Base-by-base conservation (phyloP, 2,797 vertebrate genomes). In the Gila robusta region DNA sequence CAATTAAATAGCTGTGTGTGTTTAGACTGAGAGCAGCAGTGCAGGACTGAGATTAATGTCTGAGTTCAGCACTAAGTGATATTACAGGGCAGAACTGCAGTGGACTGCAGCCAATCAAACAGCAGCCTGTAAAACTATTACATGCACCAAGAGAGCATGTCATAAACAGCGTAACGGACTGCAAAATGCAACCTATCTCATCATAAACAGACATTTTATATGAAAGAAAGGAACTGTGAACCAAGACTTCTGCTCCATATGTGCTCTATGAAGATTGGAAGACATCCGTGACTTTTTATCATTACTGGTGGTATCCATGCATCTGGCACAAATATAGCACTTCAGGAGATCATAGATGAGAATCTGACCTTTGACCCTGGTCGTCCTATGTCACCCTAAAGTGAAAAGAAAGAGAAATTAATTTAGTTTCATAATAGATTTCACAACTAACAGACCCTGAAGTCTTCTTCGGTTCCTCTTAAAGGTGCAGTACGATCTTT, bases 351-450 rank as follows among this genome's bases (percentile, higher is more conserved):
- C 54, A 71, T 39, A 64, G 23, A 83, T 59, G 32, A 66, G 19
- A 69, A 41, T 71, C 79, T 85, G 82, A 90, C 89, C 87, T 89
- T 90, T 32, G 86, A 89, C 26, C 89, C 89, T 16, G 89, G 89
- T 35, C 83, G 84, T 37, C 89, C 87, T 2, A 89, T 54, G 62
- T 87, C 86, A 54, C 89, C 89, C 89, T 90, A 71, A 21, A 82
- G 73, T 59, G 6, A 66, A 76, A n/a, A 47, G 3, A 67, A 66
- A 32, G 35, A 74, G 44, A 3, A 76, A 41, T 10, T 21, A 0
- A 17, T 59, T 88, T 0, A 39, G 69, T 54, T 11, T 35, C 8
- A 35, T 39, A 28, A 62, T 32, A 39, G 19, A 37, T 28, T 59
- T 56, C 7, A 32, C 4, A 39, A 35, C 14, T 49, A 77, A 41